Base-by-base conservation (phyloP, 1,140 invertebrate genomes). In the Linepithema humile region DNA sequence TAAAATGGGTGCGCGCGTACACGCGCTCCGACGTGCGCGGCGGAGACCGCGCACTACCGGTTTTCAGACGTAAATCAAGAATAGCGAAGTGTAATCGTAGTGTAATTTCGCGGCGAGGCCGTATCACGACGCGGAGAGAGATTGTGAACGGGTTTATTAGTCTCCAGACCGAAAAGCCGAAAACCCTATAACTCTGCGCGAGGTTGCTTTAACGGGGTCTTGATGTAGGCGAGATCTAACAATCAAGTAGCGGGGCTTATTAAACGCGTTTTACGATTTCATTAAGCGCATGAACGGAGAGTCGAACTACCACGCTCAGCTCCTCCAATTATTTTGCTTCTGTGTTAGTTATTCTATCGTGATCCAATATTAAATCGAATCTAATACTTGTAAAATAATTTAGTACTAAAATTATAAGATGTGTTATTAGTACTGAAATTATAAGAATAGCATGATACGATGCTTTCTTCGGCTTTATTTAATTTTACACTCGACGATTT, bases 51-150 rank as follows among this genome's bases (percentile, higher is more conserved):
- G 40, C 26, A 88, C 87, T 88, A 88, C 87, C 84, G 87, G 87
- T 89, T 88, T 89, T 80, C 65, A 53, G 10, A 62, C 80, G 84
- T 88, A 89, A 89, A 89, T 89, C 88, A 88, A 85, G 72, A 85
- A 88, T 85, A 85, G 72, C 77, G 45, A 80, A 83, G 86, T 67
- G 86, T 78, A 60, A 85, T 85, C 75, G 82, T 29, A 43, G 70
- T 50, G 60, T 85, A 88, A 88, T 88, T 85, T 88, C 78, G 87
- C 77, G 75, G 35, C 65, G 48, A 12, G 43, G 15, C 57, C 6
- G 59, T 59, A 74, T 74, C 60, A 73, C 60, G 67, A 65, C 45
- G 29, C 48, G 29, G 64, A 32, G 72, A 59, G 26, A 32, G 53
- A 69, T 70, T 60, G 85, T 64, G 57, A 69, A 88, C 82, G 85